Evolutionary conservation across 2,888 invertebrate species (phyloP), one percentile per base, ranked within the genome.

Genomic region (Mellilla xanthometata): DNA sequence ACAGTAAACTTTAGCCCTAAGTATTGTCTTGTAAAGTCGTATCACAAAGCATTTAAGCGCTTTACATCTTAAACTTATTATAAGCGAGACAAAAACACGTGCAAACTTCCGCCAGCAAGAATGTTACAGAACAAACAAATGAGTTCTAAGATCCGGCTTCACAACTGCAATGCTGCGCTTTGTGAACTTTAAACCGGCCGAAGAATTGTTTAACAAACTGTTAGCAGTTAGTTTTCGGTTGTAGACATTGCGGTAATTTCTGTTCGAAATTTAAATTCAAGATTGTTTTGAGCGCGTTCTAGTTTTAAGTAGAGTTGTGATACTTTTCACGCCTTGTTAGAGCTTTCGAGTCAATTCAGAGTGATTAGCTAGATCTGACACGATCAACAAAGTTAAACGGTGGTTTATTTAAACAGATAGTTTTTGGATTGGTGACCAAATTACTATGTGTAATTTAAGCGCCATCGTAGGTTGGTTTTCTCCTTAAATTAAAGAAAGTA

Each of bases 91-190:
- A 24, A 23, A 28, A 35, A 31, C 3, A 30, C 26, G 24, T 36
- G 19, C 3, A 31, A 36, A 27, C 5, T 28, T 41, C 22, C 26
- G 43, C 12, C 12, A 13, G 31, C 22, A 9, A 36, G 31, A 42
- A 35, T 30, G 43, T 39, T 45, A 38, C 28, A 12, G 13, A 28
- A 12, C 38, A 29, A 33, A 28, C 10, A 33, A 44, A 39, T 33
- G 44, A 45, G 39, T 38, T 45, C 13, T 22, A 38, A 29, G 29
- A 28, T 29, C 44, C 28, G 28, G 39, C 39, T 45, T 45, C 38
- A 39, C 22, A 45, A 45, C 39, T 39, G 35, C 42, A 42, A 30
- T 26, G 30, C 26, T 42, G 13, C 24, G 30, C 34, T 35, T 26
- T 24, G 22, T 11, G 36, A 42, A 42, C 42, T 42, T 35, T 34